Percentiles rank a stretch among this genome's conserved stretches.
These are phyloP conservation scores for Oncorhynchus keta DNA, from an alignment of 2,113 vertebrate species.

Conservation along the genomic window DNA sequence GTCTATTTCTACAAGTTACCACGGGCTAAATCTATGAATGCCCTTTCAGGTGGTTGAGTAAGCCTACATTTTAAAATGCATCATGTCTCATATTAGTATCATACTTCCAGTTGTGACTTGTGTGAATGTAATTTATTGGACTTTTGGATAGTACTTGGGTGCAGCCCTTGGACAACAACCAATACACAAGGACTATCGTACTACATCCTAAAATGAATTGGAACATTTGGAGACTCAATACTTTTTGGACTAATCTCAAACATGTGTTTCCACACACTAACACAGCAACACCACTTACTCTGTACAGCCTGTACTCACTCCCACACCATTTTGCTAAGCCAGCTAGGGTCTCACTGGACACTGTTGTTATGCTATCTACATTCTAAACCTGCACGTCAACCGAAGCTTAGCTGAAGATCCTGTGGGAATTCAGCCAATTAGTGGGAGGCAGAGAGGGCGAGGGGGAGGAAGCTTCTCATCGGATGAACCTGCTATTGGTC, in stretches of 20 bases:
- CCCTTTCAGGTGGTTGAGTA: no score
- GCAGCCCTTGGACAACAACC: no score
- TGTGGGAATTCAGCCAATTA: constrained; percentile 33
- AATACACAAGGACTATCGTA: no score
- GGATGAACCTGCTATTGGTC: constrained; percentile 50
- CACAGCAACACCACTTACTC: not conserved
- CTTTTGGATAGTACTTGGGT: no score
- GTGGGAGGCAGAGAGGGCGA: not conserved
- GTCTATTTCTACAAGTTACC: no score
- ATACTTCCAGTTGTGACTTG: no score
- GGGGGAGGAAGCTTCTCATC: constrained; percentile 37
- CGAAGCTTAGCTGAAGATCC: constrained; percentile 18
- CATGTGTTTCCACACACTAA: not conserved
- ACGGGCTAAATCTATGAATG: no score
- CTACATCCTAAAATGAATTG: not conserved
- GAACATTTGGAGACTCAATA: not conserved
- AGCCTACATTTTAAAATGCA: no score
- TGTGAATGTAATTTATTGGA: no score
- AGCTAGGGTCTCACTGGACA: not conserved
- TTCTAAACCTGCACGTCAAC: not conserved
- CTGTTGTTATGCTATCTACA: not conserved
- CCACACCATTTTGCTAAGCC: not conserved
- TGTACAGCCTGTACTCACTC: not conserved
- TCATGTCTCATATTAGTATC: no score
- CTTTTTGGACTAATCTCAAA: not conserved